Evolutionary conservation across 1,140 invertebrate genomes (phyloP), one percentile per base, ranked within the genome.

Genomic region (Belonocnema kinseyi): DNA sequence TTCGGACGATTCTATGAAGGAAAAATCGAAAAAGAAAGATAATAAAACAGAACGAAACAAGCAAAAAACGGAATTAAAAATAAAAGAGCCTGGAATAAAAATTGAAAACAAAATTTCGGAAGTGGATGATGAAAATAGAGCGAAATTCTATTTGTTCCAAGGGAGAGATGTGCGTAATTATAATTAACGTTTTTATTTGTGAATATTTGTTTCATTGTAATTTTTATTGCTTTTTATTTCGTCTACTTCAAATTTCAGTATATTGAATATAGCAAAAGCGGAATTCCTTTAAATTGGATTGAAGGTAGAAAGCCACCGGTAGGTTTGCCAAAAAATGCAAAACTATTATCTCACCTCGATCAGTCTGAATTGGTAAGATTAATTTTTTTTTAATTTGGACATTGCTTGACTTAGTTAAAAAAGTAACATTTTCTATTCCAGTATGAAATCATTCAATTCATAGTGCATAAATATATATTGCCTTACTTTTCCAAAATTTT

Each of bases 281-380:
- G 88, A 78, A 84, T 52, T 72, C 87, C 88, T 10, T 79, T 88
- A 72, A 89, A 90, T 73, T 88, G 88, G 88, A 85, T 90, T 50
- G 83, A 88, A 5, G 85, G 80, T 26, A 81, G 81, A 50, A 86
- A 85, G 79, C 87, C 85, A 6, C 53, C 53, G n/a, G 56, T 85
- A 33, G 83, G 82, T 46, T 81, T 88, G 11, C 88, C 88, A 2
- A 66, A 75, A 26, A 74, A 84, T 52, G 86, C 85, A 0, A 86
- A 85, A 71, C 85, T 83, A 21, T 77, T 88, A 52, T 80, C 61
- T 1, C 46, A 82, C 8, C 76, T 73, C 2, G 78, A 40, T 3
- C 73, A 81, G 0, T 14, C 5, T 50, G 82, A 88, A 83, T 70
- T 85, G 77, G 88, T 89, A 79, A 73, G 21, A 40, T 66, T 58